Base-by-base conservation (phyloP, 2,888 invertebrate species). In the Drosophila antonietae region DNA sequence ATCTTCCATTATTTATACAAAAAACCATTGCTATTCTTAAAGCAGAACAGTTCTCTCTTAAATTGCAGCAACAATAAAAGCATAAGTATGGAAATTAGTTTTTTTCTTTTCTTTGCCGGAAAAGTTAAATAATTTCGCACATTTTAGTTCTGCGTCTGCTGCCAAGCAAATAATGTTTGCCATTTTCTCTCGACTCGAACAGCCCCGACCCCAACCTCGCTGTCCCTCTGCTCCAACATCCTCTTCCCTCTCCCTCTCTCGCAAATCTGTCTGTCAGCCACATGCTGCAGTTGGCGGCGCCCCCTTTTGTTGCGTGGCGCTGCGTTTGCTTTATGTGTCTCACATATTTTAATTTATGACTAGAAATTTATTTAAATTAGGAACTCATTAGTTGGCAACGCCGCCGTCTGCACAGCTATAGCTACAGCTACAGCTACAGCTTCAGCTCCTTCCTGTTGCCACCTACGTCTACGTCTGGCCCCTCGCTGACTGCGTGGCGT, bases 361-460 rank as follows among this genome's bases (percentile, higher is more conserved):
- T 76, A 68, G 81, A 88, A 83, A 88, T 88, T 86, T 90, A 88
- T 88, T 88, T 88, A 88, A 88, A 88, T 88, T 88, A 88, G 87
- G 83, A 90, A 88, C 90, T 88, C 89, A 88, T 88, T 88, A 88
- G 90, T 86, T 86, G 73, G 76, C 87, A 78, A 60, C 75, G 67
- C 64, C 63, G 76, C 47, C 68, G 62, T 51, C 65, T 64, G 59
- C 37, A 10, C 3, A 10, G 35, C 56, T 39, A 6, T 15, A 15
- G 39, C n/a, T 41, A 4, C 14, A 23, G 46, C 46, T 20, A 8
- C 46, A 51, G 55, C 43, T 37, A 1, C 53, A 20, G 53, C 33
- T n/a, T 1, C 47, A 23, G 31, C 59, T 28, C n/a, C 52, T 14
- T 23, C 33, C 51, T 14, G 14, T 10, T 18, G 23, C 37, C 67